Conservation (phyloP, 37 sponge, comb jelly and placozoan genomes). For the Eunapius fragilis region DNA sequence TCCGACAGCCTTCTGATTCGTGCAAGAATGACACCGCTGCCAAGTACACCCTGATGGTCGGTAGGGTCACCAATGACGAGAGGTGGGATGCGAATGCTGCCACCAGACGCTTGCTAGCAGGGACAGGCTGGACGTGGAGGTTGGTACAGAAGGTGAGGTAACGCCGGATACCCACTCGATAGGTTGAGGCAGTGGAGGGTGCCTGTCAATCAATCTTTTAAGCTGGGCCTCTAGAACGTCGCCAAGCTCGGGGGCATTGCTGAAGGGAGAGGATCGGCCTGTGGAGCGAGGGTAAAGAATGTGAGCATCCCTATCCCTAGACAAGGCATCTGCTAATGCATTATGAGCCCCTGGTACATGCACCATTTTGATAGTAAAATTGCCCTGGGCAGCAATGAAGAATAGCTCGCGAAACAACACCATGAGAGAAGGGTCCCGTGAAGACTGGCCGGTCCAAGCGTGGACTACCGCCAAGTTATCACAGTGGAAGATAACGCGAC, state of each 20-base stretch:
- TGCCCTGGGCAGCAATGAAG: too few species aligned
- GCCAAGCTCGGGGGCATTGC: too few species aligned
- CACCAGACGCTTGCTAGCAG: slow-evolving; percentile 10
- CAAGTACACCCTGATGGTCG: slow-evolving; percentile 46
- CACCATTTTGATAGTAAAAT: neutral
- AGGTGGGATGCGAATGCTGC: slow-evolving; percentile 13
- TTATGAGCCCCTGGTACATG: too few species aligned
- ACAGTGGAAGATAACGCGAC: slow-evolving; percentile 4
- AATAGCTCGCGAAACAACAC: too few species aligned
- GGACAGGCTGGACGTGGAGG: slow-evolving; percentile 14
- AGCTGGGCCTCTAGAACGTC: too few species aligned
- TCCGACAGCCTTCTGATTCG: slow-evolving; percentile 1
- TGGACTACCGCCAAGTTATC: slow-evolving; percentile 12
- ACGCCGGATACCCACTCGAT: slow-evolving; percentile 9
- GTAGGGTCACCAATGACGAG: neutral
- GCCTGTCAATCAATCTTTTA: neutral
- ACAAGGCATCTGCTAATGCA: too few species aligned
- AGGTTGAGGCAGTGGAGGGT: slow-evolving; percentile 24
- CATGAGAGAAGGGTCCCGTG: neutral
- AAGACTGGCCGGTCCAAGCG: neutral
- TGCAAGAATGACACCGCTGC: slow-evolving; percentile 25
- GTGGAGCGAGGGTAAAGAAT: too few species aligned
- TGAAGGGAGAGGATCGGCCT: too few species aligned
- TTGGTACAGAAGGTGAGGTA: slow-evolving; percentile 12
- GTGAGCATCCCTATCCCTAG: too few species aligned